Evolutionary conservation across 2,888 invertebrate genomes (phyloP).

Genomic region (Zygothrica quintamaculata): DNA sequence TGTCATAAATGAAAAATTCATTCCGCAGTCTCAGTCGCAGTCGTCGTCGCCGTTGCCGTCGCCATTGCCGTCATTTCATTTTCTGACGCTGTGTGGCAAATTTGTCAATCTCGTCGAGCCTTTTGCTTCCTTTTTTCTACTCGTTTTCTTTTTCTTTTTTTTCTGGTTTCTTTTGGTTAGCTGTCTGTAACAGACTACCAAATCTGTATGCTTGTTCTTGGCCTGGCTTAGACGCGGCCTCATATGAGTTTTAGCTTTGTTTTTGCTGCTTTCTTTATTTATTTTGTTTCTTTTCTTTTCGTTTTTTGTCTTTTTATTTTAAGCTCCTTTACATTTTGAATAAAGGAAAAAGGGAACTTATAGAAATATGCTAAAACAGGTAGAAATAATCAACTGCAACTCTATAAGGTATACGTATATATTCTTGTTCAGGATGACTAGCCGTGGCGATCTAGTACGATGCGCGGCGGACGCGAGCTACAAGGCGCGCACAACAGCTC

Average conservation of each 20-base stretch:
- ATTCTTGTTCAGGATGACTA: no score
- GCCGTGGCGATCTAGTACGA: no score
- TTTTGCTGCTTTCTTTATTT: slow-evolving; percentile 13
- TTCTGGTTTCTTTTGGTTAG: slow-evolving; percentile 18
- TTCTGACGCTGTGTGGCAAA: slow-evolving; percentile 57
- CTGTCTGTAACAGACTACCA: slow-evolving; percentile 10
- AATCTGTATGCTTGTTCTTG: slow-evolving; percentile 24
- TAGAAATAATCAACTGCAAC: no score
- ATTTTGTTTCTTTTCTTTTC: slow-evolving; percentile 32
- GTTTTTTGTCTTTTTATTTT: slow-evolving; percentile 21
- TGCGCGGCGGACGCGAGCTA: no score
- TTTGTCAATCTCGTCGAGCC: slow-evolving; percentile 71
- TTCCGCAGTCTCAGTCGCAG: slow-evolving; percentile 34
- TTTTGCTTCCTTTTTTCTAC: slow-evolving; percentile 32
- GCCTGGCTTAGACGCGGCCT: slow-evolving; percentile 47
- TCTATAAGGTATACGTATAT: no score
- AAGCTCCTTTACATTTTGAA: no score
- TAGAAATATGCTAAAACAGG: no score
- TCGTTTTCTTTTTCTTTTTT: slow-evolving; percentile 1
- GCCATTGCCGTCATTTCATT: slow-evolving; percentile 55
- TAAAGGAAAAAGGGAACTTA: no score
- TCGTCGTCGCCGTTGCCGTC: slow-evolving; percentile 13
- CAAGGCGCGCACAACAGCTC: no score
- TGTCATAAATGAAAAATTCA: slow-evolving; percentile 80
- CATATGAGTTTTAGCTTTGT: slow-evolving; percentile 51